Evolutionary conservation across 2,888 invertebrate species (phyloP), one percentile per base, ranked within the genome.

Genomic region (Drosophila mettleri): DNA sequence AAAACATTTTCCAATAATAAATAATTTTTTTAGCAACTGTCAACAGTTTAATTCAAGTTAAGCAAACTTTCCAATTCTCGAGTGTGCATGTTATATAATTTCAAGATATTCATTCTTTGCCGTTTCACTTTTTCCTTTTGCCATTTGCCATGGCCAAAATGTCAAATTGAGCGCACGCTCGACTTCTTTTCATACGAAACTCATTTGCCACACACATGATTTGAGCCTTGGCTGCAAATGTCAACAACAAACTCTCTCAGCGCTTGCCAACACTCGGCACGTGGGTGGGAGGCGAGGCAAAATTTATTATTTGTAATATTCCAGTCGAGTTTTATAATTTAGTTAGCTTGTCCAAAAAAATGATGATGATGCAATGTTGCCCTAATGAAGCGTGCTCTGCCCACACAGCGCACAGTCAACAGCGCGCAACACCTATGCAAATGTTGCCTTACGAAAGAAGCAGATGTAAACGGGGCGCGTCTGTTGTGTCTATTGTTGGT

Each of bases 391-490:
- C 52, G 10, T 41, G 39, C 31, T 52, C 55, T 31, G 49, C 75
- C 69, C 59, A 74, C 57, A 34, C 53, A 2, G 22, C n/a, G n/a
- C n/a, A n/a, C n/a, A n/a, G 48, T 12, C 31, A 48, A 36, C 38
- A 38, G 33, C 57, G 41, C 52, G 52, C 62, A 69, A 77, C 87
- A 81, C 86, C 68, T 85, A 87, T 87, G 82, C 72, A 82, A 81
- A 87, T 82, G 71, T 79, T 78, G 65, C 75, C 75, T 81, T 82
- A 87, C 82, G 34, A 53, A 48, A 9, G 14, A n/a, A 2, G 12
- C 7, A 48, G 6, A 10, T 33, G 39, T 24, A 55, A 72, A 77
- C 55, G 66, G 70, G 84, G 84, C 70, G 84, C 84, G 70, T 65
- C 86, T 54, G 58, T 57, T 63, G 24, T 59, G 55, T 68, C 55